Percentiles rank a stretch among this genome's conserved stretches.
Evolutionary conservation across 2,888 invertebrate genomes (phyloP).

Genomic region (Synanthedon vespiformis): DNA sequence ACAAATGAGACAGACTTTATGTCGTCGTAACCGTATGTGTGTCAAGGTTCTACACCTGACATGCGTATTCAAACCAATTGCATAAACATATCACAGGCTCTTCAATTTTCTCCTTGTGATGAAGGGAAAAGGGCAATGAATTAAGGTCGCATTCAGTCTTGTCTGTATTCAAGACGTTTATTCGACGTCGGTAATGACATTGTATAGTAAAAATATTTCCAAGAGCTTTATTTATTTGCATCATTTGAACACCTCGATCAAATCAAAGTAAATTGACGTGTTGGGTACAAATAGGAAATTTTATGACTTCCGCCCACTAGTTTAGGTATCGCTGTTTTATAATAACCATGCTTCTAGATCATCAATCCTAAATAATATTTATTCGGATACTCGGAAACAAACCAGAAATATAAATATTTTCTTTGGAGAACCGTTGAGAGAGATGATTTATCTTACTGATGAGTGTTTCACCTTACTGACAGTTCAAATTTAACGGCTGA

Average conservation of each 20-base stretch:
- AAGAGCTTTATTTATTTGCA: background rate
- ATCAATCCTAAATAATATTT: background rate
- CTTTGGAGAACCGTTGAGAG: background rate
- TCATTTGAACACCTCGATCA: background rate
- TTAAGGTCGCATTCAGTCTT: no score
- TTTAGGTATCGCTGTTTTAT: background rate
- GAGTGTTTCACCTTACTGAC: background rate
- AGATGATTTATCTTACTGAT: background rate
- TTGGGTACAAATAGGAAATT: background rate
- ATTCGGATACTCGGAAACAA: background rate
- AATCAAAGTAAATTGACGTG: background rate
- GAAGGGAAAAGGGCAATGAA: background rate
- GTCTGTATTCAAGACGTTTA: no score
- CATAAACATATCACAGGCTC: background rate
- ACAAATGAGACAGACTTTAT: conserved; percentile 28
- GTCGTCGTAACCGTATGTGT: conserved; percentile 22
- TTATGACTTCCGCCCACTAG: background rate
- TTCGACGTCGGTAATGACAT: background rate
- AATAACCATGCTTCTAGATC: background rate
- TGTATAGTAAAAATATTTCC: background rate
- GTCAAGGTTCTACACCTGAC: conserved; percentile 33
- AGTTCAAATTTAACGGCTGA: background rate
- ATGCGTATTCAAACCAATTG: background rate
- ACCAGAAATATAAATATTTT: background rate
- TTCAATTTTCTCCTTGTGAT: background rate